Conservation (phyloP, 2,113 vertebrate species). For the Toxostoma redivivum region DNA sequence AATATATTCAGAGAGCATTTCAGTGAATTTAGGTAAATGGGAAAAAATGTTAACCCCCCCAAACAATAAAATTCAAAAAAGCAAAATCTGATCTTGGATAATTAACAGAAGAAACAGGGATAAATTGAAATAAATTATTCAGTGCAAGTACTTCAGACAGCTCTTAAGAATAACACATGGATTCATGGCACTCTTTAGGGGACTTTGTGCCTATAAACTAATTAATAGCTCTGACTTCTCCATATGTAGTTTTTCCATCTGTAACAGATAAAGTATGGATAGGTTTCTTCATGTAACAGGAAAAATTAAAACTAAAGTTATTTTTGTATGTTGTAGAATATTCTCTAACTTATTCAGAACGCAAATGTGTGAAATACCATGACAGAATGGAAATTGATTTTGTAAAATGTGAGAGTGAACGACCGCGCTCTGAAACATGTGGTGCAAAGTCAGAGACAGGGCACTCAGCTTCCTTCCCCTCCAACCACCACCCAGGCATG, state of each 20-base stretch:
- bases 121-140: slow-evolving; percentile 64
- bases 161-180: slow-evolving; percentile 62
- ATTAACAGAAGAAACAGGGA: slow-evolving; percentile 51
- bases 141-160: slow-evolving; percentile 62
- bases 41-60: background rate
- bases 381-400: slow-evolving; percentile 80
- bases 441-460: slow-evolving; percentile 61
- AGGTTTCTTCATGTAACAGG: slow-evolving; percentile 71
- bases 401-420: slow-evolving; percentile 74
- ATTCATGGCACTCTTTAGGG: slow-evolving; percentile 56
- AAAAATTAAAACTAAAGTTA: slow-evolving; percentile 74
- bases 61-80: background rate
- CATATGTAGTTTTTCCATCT: slow-evolving; percentile 68
- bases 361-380: slow-evolving; percentile 75
- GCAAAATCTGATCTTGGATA: slow-evolving; percentile 46
- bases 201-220: slow-evolving; percentile 58
- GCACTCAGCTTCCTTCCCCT: slow-evolving; percentile 17
- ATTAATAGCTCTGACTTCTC: slow-evolving; percentile 66
- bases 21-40: slow-evolving; percentile 14
- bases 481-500: background rate
- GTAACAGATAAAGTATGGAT: slow-evolving; percentile 70
- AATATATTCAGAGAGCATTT: background rate
- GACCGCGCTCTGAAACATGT: slow-evolving; percentile 63
- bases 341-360: slow-evolving; percentile 73
- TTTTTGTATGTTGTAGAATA: slow-evolving; percentile 74